These are phyloP conservation scores for Manis pentadactyla DNA, from an alignment of 2,797 vertebrate genomes.

Conservation along the genomic window DNA sequence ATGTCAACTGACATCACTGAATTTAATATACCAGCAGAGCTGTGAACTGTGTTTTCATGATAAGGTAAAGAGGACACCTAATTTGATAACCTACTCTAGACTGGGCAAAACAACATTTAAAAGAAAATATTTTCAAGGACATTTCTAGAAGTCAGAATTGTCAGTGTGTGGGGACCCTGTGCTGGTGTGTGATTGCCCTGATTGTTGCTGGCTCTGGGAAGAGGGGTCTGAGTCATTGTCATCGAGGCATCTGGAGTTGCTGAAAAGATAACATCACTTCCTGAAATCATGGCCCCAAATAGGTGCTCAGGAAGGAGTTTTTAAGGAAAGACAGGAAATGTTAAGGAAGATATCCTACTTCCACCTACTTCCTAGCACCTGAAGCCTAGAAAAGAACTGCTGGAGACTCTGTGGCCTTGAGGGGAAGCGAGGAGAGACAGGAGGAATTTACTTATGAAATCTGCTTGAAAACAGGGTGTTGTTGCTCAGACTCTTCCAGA, in stretches of 20 bases:
- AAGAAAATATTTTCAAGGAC: slow-evolving; percentile 8
- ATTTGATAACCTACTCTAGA: background rate
- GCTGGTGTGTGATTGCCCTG: background rate
- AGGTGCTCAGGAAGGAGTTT: background rate
- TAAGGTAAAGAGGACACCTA: background rate
- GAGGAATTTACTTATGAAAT: slow-evolving; percentile 25
- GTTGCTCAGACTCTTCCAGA: slow-evolving; percentile 23
- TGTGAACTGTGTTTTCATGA: background rate
- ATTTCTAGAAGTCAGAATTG: background rate
- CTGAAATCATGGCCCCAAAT: background rate
- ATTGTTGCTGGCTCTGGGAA: background rate
- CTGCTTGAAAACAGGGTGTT: slow-evolving; percentile 32
- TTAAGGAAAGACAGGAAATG: slow-evolving; percentile 1
- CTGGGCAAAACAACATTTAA: background rate
- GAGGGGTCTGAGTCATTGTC: background rate
- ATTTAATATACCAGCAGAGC: background rate
- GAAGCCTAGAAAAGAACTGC: background rate
- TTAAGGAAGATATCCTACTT: background rate
- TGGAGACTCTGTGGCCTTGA: background rate
- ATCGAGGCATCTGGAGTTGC: background rate
- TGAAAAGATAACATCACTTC: background rate
- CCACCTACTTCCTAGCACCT: background rate
- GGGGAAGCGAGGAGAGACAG: background rate
- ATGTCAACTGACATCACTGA: background rate
- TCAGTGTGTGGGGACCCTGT: background rate